Conservation (phyloP, 2,113 vertebrate genomes). For the Cichladusa arquata region DNA sequence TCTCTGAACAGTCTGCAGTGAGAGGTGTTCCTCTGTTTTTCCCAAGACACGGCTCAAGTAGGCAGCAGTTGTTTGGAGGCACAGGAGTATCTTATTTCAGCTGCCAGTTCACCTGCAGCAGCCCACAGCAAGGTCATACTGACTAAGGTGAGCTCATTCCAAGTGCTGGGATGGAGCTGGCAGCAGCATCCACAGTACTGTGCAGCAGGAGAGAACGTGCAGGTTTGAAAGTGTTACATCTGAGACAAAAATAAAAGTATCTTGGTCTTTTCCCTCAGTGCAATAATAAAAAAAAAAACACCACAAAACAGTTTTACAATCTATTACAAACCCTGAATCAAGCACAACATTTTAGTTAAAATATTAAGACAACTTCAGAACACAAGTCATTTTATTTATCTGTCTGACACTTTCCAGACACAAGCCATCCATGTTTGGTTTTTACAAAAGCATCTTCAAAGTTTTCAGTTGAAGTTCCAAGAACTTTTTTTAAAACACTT, state of each 20-base stretch:
- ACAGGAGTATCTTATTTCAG: neutral
- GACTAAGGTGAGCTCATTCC: neutral
- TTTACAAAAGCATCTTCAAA: neutral
- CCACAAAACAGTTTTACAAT: neutral
- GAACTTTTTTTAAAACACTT: neutral
- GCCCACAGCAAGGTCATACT: neutral
- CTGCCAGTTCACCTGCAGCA: neutral
- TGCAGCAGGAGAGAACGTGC: accelerated
- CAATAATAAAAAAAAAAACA: neutral
- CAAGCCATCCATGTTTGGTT: neutral
- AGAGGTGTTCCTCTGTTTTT: neutral
- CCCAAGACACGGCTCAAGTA: neutral
- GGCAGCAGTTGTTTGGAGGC: neutral
- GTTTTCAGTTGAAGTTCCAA: neutral
- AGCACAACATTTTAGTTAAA: neutral
- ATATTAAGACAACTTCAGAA: neutral
- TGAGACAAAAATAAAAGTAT: neutral
- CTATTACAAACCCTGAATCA: neutral
- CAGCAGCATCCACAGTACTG: accelerated
- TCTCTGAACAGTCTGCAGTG: neutral
- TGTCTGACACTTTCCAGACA: neutral
- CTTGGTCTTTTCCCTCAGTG: neutral
- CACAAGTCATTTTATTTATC: neutral
- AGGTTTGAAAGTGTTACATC: neutral
- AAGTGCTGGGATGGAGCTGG: accelerated